Evolutionary conservation across 2,888 invertebrate genomes (phyloP).

Genomic region (Cheilosia scutellata): DNA sequence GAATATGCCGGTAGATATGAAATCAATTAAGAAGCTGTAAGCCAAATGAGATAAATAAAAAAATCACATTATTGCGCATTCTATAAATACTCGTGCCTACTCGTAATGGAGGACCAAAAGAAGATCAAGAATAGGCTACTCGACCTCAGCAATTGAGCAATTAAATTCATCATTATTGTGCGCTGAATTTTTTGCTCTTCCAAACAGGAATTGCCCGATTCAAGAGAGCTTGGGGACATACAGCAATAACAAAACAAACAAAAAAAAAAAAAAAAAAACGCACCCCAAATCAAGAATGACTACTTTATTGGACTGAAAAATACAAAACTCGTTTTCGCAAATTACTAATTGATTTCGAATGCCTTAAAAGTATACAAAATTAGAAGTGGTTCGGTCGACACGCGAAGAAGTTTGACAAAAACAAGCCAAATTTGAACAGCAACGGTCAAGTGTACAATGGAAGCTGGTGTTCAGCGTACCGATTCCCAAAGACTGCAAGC

Average conservation of each 20-base stretch:
- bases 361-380: slow-evolving; percentile 9
- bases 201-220: slow-evolving; percentile 38
- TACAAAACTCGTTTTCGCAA: slow-evolving; percentile 23
- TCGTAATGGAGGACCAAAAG: slow-evolving; percentile 39
- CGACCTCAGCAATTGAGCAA: slow-evolving; percentile 55
- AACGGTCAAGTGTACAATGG: slow-evolving; percentile 61
- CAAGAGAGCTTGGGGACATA: slow-evolving; percentile 47
- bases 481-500: slow-evolving; percentile 77
- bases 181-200: slow-evolving; percentile 5
- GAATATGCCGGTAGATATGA: slow-evolving; percentile 32
- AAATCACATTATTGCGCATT: neutral
- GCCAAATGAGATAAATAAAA: slow-evolving; percentile 12
- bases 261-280: neutral
- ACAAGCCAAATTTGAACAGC: slow-evolving; percentile 15
- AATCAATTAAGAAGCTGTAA: slow-evolving; percentile 15
- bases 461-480: slow-evolving; percentile 76
- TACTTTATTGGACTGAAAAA: slow-evolving; percentile 12
- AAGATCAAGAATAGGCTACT: slow-evolving; percentile 30
- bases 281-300: slow-evolving; percentile 25
- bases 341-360: slow-evolving; percentile 49
- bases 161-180: slow-evolving; percentile 43
- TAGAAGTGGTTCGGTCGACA: slow-evolving; percentile 39
- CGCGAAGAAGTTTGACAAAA: slow-evolving; percentile 37
- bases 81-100: neutral
- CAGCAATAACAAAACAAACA: neutral